A percentile compares a stretch with the other conserved stretches of the same genome.
Conservation (phyloP, 2,113 vertebrate species). For the Macrotus californicus region DNA sequence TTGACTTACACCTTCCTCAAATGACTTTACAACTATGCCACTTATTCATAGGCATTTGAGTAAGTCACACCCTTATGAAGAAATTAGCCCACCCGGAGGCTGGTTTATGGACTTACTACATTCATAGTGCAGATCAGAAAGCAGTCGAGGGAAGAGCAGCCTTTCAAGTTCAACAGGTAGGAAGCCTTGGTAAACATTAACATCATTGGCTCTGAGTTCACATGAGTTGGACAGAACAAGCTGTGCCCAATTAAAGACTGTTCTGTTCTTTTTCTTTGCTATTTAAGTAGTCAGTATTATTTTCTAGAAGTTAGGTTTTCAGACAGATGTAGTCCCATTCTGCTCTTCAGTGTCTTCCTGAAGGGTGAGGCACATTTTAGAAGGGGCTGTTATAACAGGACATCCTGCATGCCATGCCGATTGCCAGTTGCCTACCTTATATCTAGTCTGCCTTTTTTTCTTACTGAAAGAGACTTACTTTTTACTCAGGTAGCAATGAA, state of each 20-base stretch:
- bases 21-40: not conserved
- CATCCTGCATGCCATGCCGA: not conserved
- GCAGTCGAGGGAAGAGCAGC: not conserved
- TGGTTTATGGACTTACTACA: not conserved
- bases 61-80: not conserved
- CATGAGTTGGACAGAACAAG: not conserved
- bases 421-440: not conserved
- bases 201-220: not conserved
- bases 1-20: not conserved
- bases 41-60: not conserved
- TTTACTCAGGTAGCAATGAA: not conserved
- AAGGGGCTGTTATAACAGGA: not conserved
- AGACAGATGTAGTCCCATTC: not conserved
- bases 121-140: not conserved
- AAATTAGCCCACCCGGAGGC: not conserved
- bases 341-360: not conserved
- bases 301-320: not conserved
- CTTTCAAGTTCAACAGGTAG: conserved; percentile 20
- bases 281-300: not conserved
- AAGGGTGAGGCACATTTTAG: not conserved
- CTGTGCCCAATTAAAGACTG: not conserved
- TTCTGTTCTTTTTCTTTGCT: not conserved
- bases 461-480: not conserved
- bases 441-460: not conserved
- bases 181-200: not conserved